Base-by-base conservation (phyloP, 2,113 vertebrate genomes). In the Sylvia atricapilla region DNA sequence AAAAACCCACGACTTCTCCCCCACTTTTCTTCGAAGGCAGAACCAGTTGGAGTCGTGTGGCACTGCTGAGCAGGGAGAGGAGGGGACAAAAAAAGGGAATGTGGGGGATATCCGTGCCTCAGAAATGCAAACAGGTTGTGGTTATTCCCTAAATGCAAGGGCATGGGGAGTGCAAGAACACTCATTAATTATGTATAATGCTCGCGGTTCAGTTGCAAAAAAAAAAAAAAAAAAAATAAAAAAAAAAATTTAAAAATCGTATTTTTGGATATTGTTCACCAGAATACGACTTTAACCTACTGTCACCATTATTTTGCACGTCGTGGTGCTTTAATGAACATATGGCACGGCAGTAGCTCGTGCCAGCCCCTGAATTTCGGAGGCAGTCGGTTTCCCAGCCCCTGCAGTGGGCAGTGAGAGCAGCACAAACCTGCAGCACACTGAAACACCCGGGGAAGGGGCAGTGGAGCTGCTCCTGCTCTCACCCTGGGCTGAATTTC, bases 121-220 rank as follows among this genome's bases (percentile, higher is more conserved):
- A 81, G 84, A 93, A 96, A 75, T 7, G 37, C 91, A 92, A 96
- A 87, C 31, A 94, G 88, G 95, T 94, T 89, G 77, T 93, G 91
- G 91, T 96, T 92, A 73, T 92, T 97, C 94, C 96, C 93, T 95
- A 77, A 85, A 69, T 94, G 79, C 79, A 74, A 95, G 78, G 96
- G 89, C 93, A 85, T 55, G 30, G 94, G 91, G 94, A 97, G 98
- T 97, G 97, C 97, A 87, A 84, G 93, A 97, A 77, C 83, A 13
- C 90, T 96, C 91, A 95, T 98, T 96, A 97, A 97, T 98, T 98
- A 96, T 97, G 97, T 87, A 96, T 96, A 94, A 94, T 94, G 94
- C 43, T 86, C 80, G 55, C 80, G 18, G 60, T 95, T 97, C 28
- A 14, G 92, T 89, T 97, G 93, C 76, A 63, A 94, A 96, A 97